Conservation (phyloP, 2,888 invertebrate species). For the Sarcophaga carnaria region DNA sequence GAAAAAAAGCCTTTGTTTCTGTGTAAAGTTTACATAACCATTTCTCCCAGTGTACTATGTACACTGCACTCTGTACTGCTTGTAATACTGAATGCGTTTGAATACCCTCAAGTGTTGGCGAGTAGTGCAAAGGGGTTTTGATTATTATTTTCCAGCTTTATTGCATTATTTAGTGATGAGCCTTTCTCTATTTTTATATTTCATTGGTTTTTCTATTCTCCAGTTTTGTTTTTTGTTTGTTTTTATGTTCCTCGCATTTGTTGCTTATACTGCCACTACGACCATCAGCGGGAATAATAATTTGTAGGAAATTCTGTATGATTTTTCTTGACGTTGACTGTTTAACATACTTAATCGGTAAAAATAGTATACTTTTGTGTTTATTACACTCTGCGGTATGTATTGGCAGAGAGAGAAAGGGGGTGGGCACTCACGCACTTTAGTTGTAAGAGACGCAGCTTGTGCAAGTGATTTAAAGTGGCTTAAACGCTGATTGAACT, state of each 20-base stretch:
- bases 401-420: too few species aligned
- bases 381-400: too few species aligned
- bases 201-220: neutral
- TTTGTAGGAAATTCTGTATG: neutral
- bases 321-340: neutral
- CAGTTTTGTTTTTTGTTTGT: neutral
- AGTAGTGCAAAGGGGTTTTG: conserved; percentile 63
- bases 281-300: conserved; percentile 71
- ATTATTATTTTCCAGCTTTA: conserved; percentile 71
- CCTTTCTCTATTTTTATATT: conserved; percentile 48
- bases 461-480: conserved; percentile 74
- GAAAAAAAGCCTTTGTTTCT: too few species aligned
- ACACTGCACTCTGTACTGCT: neutral
- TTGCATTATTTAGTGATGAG: conserved; percentile 75
- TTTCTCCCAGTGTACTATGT: neutral
- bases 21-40: too few species aligned
- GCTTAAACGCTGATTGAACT: conserved; percentile 80
- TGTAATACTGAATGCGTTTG: neutral
- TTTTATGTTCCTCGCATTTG: conserved; percentile 58
- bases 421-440: conserved; percentile 51
- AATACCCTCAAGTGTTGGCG: neutral
- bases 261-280: conserved; percentile 65
- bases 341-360: conserved; percentile 52
- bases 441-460: conserved; percentile 64
- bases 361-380: conserved; percentile 65